These are phyloP conservation scores for Psylliodes chrysocephalus DNA, from an alignment of 2,888 invertebrate genomes.

Conservation along the genomic window DNA sequence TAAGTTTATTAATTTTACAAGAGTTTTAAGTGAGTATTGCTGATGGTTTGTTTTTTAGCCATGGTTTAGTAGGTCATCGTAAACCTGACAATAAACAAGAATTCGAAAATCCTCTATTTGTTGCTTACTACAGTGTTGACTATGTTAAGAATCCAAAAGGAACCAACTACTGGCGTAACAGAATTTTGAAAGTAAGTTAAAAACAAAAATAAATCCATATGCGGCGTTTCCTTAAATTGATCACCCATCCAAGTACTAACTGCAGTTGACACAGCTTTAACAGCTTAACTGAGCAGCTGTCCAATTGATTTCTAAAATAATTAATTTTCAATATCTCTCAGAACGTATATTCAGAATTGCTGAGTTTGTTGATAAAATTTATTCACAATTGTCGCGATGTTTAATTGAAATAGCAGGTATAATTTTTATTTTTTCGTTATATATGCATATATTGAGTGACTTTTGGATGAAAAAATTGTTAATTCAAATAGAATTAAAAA, in stretches of 20 bases:
- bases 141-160: constrained; percentile 97
- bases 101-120: constrained; percentile 88
- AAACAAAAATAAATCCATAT: background rate
- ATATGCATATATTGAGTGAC: too few relatives aligned
- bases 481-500: too few relatives aligned
- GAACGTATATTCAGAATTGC: too few relatives aligned
- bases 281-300: too few relatives aligned
- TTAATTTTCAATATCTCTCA: too few relatives aligned
- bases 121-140: constrained; percentile 94
- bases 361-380: too few relatives aligned
- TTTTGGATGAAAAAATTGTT: too few relatives aligned
- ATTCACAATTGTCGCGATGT: too few relatives aligned
- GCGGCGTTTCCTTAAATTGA: background rate
- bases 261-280: background rate
- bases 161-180: constrained; percentile 99
- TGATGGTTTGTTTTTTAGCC: constrained; percentile 56
- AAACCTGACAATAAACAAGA: constrained; percentile 85
- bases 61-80: constrained; percentile 93
- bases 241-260: too few relatives aligned
- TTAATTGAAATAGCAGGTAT: too few relatives aligned
- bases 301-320: background rate
- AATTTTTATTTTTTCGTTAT: too few relatives aligned
- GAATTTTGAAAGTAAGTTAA: constrained; percentile 82
- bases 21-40: background rate
- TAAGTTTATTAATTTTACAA: constrained; percentile 67